These are phyloP conservation scores for Neria commutata DNA, from an alignment of 2,888 invertebrate genomes.

Conservation along the genomic window DNA sequence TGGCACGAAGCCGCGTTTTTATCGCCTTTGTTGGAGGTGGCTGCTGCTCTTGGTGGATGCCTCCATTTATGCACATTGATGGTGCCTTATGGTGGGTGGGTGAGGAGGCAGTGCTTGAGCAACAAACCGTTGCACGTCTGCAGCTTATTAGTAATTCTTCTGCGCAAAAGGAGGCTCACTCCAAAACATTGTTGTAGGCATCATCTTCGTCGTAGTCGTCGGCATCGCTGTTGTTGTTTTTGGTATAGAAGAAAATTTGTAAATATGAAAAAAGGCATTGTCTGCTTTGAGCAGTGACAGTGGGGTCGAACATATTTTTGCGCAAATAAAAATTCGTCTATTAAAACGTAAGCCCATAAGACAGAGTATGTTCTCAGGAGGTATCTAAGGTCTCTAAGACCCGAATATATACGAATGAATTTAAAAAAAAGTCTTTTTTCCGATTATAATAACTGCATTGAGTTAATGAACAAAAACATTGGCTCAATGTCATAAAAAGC, in stretches of 20 bases:
- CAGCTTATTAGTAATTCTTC: conserved; percentile 14
- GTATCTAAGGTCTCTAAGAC: too few relatives aligned
- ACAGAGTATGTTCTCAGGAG: too few relatives aligned
- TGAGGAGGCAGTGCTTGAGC: neutral
- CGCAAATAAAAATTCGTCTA: too few relatives aligned
- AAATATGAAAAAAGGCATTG: neutral
- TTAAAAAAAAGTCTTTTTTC: too few relatives aligned
- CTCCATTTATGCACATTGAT: neutral
- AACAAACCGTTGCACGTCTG: conserved; percentile 6
- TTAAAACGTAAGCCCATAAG: too few relatives aligned
- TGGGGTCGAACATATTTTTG: too few relatives aligned
- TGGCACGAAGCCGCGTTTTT: conserved; percentile 43
- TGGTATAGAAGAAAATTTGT: neutral
- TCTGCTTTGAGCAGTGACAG: too few relatives aligned
- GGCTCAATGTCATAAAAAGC: too few relatives aligned
- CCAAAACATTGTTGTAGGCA: conserved; percentile 14
- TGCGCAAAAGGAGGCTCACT: neutral
- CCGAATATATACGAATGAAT: too few relatives aligned
- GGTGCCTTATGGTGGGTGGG: neutral
- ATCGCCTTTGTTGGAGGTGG: conserved; percentile 1
- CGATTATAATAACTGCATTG: too few relatives aligned
- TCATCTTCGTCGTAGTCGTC: conserved; percentile 9
- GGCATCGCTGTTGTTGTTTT: neutral
- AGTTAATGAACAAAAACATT: too few relatives aligned
- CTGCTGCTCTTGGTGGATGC: neutral